Base-by-base conservation (phyloP, 2,888 invertebrate genomes). In the Penaeus monodon region DNA sequence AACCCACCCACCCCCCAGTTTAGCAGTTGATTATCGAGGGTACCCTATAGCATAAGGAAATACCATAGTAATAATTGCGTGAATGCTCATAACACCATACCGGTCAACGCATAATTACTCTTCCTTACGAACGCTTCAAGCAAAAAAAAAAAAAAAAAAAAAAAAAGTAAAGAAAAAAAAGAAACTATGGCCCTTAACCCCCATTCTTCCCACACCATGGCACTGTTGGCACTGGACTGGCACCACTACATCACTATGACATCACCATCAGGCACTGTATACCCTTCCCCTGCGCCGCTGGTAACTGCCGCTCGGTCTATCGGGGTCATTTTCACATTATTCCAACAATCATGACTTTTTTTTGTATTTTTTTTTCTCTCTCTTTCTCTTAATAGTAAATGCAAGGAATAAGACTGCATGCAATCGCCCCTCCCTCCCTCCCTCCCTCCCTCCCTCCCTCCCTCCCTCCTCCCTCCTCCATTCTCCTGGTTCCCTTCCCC, bases 281-380 rank as follows among this genome's bases (percentile, higher is more conserved):
- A 29, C 22, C 24, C 2, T 12, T 22, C n/a, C 44, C 4, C 49
- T 44, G 38, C 49, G 74, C 17, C 24, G 74, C 33, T 24, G 74
- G 74, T 49, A 24, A 76, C 49, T 76, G 44, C 3, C 49, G 76
- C 4, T 38, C 24, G 10, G 76, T 49, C 24, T 49, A 2, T 76
- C n/a, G 24, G 27, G 24, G 76, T 76, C 38, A 76, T 76, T 76
- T 76, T 76, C 76, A 76, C 76, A 76, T 76, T 76, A 76, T 76
- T 76, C 76, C 76, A 76, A 76, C 76, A 76, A 76, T 49, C 76
- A 44, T 49, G 76, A 49, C 49, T n/a, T 44, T 76, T 76, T 76
- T 76, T 76, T 57, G 1, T 20, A 14, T 57, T 57, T 57, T 17
- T 57, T 57, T 57, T 20, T 57, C 57, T 57, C 57, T 57, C 57